Evolutionary conservation across 2,797 vertebrate genomes (phyloP), one percentile per base, ranked within the genome.

Genomic region (Perodicticus potto): DNA sequence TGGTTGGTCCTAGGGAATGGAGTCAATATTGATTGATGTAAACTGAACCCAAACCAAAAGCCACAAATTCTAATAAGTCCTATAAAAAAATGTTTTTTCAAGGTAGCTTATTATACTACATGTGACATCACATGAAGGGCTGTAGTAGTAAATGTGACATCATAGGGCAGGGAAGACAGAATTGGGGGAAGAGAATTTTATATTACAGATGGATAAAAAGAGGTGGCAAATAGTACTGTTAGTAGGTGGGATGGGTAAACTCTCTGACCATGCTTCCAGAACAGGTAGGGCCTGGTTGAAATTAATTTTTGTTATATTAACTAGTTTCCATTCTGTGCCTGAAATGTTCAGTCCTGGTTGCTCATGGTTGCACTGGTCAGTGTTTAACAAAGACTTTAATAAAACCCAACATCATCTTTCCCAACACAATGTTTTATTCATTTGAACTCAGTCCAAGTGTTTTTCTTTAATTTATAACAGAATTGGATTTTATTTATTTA

Each of bases 21-120:
- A 59, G 49, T 81, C 87, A 93, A 91, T 92, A 88, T 96, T 91
- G 89, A 61, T 37, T 17, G 6, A 65, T 92, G 29, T 1, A 77
- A 65, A 61, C 17, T 92, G 89, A 95, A 34, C 27, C 32, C 17
- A 84, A 91, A 73, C 83, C 61, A 55, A 65, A 84, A 91, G 7
- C 27, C 23, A 49, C n/a, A 73, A 87, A n/a, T 37, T 57, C 23
- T 84, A 19, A 43, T 92, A 90, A 82, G 27, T 45, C 55, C 25
- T 70, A 16, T 74, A 73, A 78, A 81, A 81, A 85, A 94, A n/a
- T 7, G 1, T 89, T 87, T 57, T 37, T 83, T 77, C 49, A 90
- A 14, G 32, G 25, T 77, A 34, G 23, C 14, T 65, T 43, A 11
- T 19, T 32, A 53, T 57, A 72, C 25, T 16, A 78, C 3, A 19